A percentile compares a stretch with the other conserved stretches of the same genome.
Conservation (phyloP, 92 coral and sea anemone genomes). For the Phenganax stokvisi region DNA sequence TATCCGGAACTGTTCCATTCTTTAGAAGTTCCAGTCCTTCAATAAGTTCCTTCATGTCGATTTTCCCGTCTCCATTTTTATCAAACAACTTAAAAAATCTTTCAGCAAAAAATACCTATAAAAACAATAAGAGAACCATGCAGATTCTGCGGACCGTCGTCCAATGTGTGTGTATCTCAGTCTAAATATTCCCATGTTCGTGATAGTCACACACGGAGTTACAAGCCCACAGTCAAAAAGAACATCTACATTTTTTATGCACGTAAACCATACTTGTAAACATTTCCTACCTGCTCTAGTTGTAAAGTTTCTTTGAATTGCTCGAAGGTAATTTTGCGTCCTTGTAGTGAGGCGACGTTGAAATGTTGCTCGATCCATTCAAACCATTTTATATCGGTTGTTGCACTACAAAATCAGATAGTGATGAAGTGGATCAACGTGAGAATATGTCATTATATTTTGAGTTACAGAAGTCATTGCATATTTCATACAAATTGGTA, state of each 20-base stretch:
- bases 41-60: constrained; percentile 34
- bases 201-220: no score
- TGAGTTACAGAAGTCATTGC: neutral
- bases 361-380: constrained; percentile 39
- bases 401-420: neutral
- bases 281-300: constrained; percentile 28
- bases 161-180: neutral
- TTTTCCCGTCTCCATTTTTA: constrained; percentile 29
- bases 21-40: constrained; percentile 25
- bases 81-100: constrained; percentile 28
- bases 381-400: constrained; percentile 38
- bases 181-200: no score
- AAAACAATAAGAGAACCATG: neutral
- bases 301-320: constrained; percentile 40
- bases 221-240: no score
- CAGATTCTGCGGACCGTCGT: neutral
- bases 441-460: neutral
- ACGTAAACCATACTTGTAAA: neutral
- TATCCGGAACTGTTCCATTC: constrained; percentile 32
- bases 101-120: constrained; percentile 31
- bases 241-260: no score
- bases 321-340: constrained; percentile 34
- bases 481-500: no score
- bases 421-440: neutral
- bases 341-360: constrained; percentile 29